Percentiles rank a stretch among this genome's conserved stretches.
Conservation (phyloP, 1,140 invertebrate species). For the Myzus persicae region DNA sequence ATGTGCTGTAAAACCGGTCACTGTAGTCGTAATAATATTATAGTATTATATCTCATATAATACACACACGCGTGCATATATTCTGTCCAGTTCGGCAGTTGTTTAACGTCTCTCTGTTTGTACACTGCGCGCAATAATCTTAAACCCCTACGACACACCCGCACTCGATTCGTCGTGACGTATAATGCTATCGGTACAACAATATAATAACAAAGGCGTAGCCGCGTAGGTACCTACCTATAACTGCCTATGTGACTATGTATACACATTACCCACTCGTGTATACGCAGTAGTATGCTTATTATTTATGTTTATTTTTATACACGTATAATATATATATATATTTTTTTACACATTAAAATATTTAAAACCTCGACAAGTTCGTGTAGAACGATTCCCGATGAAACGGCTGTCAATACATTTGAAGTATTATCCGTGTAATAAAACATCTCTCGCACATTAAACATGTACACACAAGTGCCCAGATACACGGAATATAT, state of each 20-base stretch:
- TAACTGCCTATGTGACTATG: neutral
- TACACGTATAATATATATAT: neutral
- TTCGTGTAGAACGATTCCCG: constrained; percentile 15
- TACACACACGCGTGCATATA: neutral
- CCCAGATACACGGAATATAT: neutral
- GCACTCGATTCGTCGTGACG: neutral
- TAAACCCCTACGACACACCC: neutral
- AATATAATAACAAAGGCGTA: neutral
- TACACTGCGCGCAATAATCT: neutral
- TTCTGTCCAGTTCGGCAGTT: neutral
- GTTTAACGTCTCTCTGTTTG: neutral
- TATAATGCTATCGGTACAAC: neutral
- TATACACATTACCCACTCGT: neutral
- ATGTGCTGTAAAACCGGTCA: constrained; percentile 26
- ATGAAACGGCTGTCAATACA: constrained; percentile 28
- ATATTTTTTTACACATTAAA: constrained; percentile 1
- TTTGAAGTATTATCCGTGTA: neutral
- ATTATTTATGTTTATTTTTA: neutral
- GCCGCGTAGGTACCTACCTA: neutral
- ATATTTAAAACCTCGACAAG: neutral
- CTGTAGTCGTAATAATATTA: neutral
- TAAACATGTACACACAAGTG: neutral
- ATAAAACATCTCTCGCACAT: neutral
- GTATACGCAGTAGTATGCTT: neutral
- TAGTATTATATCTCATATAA: neutral